Percentiles rank a stretch among this genome's conserved stretches.
Conservation (phyloP, 1,140 invertebrate species). For the Ceratoteleas bidentatus region DNA sequence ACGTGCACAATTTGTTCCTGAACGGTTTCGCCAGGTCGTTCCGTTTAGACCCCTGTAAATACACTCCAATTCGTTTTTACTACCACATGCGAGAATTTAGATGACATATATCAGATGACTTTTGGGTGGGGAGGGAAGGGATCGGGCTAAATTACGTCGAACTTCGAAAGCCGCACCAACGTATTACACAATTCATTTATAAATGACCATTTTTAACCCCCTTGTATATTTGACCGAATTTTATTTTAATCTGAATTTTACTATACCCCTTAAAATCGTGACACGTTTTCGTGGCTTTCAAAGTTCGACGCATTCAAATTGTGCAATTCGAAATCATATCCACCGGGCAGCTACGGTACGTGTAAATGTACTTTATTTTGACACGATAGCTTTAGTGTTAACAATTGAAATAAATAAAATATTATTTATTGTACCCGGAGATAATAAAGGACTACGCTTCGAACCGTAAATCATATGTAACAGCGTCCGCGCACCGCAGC, state of each 20-base stretch:
- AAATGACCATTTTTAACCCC: no score
- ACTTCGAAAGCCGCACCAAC: no score
- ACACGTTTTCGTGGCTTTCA: background rate
- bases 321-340: constrained; percentile 52
- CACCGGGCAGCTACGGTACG: constrained; percentile 37
- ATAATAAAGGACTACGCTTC: constrained; percentile 59
- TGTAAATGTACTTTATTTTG: constrained; percentile 66
- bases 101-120: constrained; percentile 46
- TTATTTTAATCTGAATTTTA: no score
- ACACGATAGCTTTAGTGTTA: constrained; percentile 64
- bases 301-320: constrained; percentile 36
- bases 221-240: no score
- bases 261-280: no score
- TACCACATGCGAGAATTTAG: constrained; percentile 18
- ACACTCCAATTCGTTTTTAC: background rate
- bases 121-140: background rate
- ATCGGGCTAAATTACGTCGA: no score
- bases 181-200: no score
- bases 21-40: no score
- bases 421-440: constrained; percentile 59
- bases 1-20: constrained; percentile 43
- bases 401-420: constrained; percentile 68
- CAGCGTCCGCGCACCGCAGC: constrained; percentile 11
- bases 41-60: constrained; percentile 27
- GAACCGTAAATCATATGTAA: constrained; percentile 33